phyloP scores from a whole-genome alignment of 2,888 invertebrate species.

The Diachrysia chrysitis region DNA sequence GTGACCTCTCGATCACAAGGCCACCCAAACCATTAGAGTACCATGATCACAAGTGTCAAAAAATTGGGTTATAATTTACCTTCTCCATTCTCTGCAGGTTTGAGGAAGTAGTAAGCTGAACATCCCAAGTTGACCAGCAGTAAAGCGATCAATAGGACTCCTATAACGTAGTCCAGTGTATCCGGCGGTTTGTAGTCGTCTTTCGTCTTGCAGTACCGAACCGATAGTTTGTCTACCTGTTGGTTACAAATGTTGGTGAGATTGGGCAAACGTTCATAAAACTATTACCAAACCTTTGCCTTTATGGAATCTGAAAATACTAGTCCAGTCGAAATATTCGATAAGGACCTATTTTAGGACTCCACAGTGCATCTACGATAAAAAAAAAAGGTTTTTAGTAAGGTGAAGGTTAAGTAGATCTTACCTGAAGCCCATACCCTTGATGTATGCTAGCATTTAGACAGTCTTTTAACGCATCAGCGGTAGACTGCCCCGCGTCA shows the following conservation, averaged over 20 bases:
- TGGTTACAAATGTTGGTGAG: constrained; percentile 11
- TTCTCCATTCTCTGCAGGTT: constrained; percentile 71
- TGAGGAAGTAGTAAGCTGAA: constrained; percentile 79
- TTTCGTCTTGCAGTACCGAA: constrained; percentile 84
- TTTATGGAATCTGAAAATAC: no score
- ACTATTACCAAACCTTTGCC: neutral
- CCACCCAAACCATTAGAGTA: no score
- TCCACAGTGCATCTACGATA: no score
- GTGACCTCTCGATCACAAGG: no score
- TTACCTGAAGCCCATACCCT: constrained; percentile 81
- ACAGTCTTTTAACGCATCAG: constrained; percentile 69
- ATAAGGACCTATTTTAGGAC: no score
- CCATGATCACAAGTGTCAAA: no score
- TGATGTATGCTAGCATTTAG: constrained; percentile 76
- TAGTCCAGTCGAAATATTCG: no score
- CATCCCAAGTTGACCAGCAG: constrained; percentile 80
- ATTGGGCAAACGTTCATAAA: neutral
- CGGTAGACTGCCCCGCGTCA: constrained; percentile 70
- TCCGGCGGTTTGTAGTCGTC: constrained; percentile 75
- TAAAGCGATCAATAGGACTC: constrained; percentile 71
- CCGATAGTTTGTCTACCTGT: constrained; percentile 78
- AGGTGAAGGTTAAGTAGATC: neutral
- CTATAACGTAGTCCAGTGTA: constrained; percentile 75
- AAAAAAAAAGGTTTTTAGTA: neutral
- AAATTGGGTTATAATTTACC: constrained; percentile 58